These are phyloP conservation scores for Caenorhabditis imperialis DNA, from an alignment of 2,888 invertebrate species.

Conservation along the genomic window DNA sequence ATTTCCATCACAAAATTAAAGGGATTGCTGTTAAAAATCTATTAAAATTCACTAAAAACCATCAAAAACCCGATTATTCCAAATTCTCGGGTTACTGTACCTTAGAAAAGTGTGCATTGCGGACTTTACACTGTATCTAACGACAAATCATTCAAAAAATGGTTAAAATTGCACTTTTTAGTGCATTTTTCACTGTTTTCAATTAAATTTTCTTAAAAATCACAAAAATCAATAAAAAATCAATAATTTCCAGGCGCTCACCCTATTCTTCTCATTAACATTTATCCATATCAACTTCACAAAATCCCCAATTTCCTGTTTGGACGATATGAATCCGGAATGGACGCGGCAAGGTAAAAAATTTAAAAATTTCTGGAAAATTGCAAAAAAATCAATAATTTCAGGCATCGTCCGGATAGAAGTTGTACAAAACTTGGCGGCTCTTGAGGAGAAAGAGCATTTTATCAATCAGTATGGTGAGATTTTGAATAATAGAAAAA, in stretches of 20 bases:
- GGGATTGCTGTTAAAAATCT: too few relatives aligned
- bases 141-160: too few relatives aligned
- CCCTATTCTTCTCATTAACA: constrained; percentile 90
- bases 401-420: constrained; percentile 91
- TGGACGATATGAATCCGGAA: constrained; percentile 82
- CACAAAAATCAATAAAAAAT: too few relatives aligned
- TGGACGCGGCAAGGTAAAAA: constrained; percentile 42
- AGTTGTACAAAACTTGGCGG: constrained; percentile 81
- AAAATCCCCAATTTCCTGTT: constrained; percentile 91
- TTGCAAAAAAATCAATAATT: constrained; percentile 4
- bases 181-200: too few relatives aligned
- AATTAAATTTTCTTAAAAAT: too few relatives aligned
- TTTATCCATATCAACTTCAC: constrained; percentile 96
- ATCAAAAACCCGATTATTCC: too few relatives aligned
- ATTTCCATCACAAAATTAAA: too few relatives aligned
- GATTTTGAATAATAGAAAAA: constrained; percentile 1
- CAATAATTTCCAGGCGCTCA: constrained; percentile 84
- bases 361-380: constrained; percentile 1
- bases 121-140: too few relatives aligned
- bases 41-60: too few relatives aligned
- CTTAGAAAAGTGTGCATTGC: too few relatives aligned
- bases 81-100: too few relatives aligned
- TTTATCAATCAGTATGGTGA: constrained; percentile 57
- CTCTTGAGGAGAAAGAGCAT: constrained; percentile 61
- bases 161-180: too few relatives aligned